These are phyloP conservation scores for Tinea trinotella DNA, from an alignment of 2,888 invertebrate genomes.

Conservation along the genomic window DNA sequence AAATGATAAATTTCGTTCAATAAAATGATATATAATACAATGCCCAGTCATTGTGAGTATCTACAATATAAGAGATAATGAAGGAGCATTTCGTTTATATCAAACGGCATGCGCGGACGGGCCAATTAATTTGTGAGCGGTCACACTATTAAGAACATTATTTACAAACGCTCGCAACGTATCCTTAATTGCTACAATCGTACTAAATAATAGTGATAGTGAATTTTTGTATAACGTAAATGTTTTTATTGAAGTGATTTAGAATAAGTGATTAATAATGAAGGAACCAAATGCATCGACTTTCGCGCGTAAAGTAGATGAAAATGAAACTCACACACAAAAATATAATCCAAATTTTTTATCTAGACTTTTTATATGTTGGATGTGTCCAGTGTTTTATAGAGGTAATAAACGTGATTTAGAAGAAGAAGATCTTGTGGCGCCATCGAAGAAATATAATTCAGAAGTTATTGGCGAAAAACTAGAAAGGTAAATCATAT, in stretches of 20 bases:
- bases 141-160: not conserved
- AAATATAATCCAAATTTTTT: slow-evolving; percentile 14
- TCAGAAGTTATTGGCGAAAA: slow-evolving; percentile 73
- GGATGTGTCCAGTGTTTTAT: slow-evolving; percentile 60
- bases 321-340: not conserved
- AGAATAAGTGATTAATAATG: not conserved
- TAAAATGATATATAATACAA: not conserved
- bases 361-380: slow-evolving; percentile 47
- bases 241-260: not conserved
- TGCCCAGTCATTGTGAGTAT: slow-evolving; percentile 5
- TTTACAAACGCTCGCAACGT: not conserved
- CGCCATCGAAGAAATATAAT: slow-evolving; percentile 73
- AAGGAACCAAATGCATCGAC: slow-evolving; percentile 4
- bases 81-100: slow-evolving; percentile 9
- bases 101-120: not conserved
- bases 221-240: not conserved
- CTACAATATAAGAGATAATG: not conserved
- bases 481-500: slow-evolving; percentile 64
- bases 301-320: not conserved
- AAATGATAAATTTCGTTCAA: no score
- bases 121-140: slow-evolving; percentile 3
- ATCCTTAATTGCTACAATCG: not conserved
- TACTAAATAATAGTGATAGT: not conserved
- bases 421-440: slow-evolving; percentile 77
- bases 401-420: slow-evolving; percentile 74